Base-by-base conservation (phyloP, 2,113 vertebrate genomes). In the Corythoichthys intestinalis region DNA sequence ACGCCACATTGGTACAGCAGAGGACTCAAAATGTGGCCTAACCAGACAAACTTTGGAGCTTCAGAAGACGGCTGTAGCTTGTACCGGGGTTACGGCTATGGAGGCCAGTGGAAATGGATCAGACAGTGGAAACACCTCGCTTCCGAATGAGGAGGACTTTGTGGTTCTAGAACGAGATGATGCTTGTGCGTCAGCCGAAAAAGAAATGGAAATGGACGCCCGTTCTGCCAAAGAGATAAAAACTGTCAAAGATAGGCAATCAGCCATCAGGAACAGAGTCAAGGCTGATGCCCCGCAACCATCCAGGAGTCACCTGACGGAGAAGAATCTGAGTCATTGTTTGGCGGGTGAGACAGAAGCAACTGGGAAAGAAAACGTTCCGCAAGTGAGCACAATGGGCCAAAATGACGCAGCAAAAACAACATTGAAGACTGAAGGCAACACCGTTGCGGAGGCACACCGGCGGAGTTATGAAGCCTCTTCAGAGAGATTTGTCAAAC, bases 271-370 rank as follows among this genome's bases (percentile, higher is more conserved):
- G 71, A 44, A 49, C 58, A 46, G 35, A 68, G 38, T 1, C 39
- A 39, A 68, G 5, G 67, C 73, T 20, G 70, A 81, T 1, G 0
- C 15, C 3, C 12, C 28, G 39, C 66, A 41, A 34, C 37, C 65
- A 35, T 80, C 69, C 56, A 52, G 53, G 68, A 54, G 67, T 49
- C 28, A 2, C 39, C 60, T 49, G 63, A 48, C 35, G 35, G 80
- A 76, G 49, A 71, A 15, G 4, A 38, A 1, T 47, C 6, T 37
- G 70, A 70, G 70, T 75, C 80, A 69, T 72, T 73, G 34, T 82
- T 76, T 57, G 60, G 67, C 58, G 84, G 78, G 89, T 84, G 81
- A 83, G 87, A 86, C 85, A 85, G 86, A 78, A 78, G 66, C 4
- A 41, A 17, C 8, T 7, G 8, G 14, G 13, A n/a, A 13, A 61